Base-by-base conservation (phyloP, 2,888 invertebrate species). In the Eledona agricola region DNA sequence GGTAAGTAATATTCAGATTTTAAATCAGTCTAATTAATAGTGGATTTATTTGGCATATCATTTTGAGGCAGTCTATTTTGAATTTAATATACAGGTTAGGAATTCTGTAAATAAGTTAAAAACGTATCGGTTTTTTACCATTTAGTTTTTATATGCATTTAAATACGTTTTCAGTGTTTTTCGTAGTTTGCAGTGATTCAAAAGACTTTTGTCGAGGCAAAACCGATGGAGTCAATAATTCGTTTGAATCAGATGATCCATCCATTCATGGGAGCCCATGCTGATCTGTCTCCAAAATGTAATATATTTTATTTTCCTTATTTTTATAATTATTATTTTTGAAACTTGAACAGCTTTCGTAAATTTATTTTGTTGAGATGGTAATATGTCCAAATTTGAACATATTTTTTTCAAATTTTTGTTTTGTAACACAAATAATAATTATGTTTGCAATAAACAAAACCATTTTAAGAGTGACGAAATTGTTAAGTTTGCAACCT, bases 1-100 rank as follows among this genome's bases (percentile, higher is more conserved):
- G 23, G n/a, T 23, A 23, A 23, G 23, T 23, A 23, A 23, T 23
- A 23, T 23, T 23, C 9, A 23, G 9, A 23, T 6, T 23, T 23
- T 23, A 23, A 23, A 23, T 7, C 23, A 6, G 23, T 23, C 4
- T 23, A 23, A 23, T 23, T 23, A 23, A 23, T 23, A 23, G 23
- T 23, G 23, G 23, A 23, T 23, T 23, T 23, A 23, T 23, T 3
- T 23, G 23, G 23, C n/a, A 23, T 6, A 7, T 23, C 9, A 23
- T 23, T 23, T 23, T 23, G 23, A 23, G 23, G 4, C 23, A 23
- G 9, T 9, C 23, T 19, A 19, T 19, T 19, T 19, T 23, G 23
- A 23, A 23, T 23, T 23, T 23, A 23, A 23, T 23, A 4, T 6
- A 23, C 9, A 23, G n/a, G 23, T 23, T 19, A 19, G 19, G 19